These are phyloP conservation scores for Diglossa cyanea DNA, from an alignment of 2,797 vertebrate genomes.

Conservation along the genomic window DNA sequence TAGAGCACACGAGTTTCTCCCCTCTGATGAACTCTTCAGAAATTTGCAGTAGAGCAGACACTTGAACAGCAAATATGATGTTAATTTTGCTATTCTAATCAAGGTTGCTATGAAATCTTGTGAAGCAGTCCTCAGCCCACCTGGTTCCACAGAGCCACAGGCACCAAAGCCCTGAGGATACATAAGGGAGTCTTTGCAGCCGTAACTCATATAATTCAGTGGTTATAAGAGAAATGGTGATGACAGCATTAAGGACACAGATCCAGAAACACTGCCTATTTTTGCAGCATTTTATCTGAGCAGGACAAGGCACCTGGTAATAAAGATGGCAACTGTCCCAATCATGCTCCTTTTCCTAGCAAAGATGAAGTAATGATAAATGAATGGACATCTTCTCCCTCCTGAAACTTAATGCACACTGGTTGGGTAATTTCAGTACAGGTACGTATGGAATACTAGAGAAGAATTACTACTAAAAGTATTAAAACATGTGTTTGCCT, in stretches of 20 bases:
- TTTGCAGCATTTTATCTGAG: neutral
- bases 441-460: neutral
- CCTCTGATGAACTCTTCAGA: neutral
- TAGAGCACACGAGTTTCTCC: accelerated
- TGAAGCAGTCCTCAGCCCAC: neutral
- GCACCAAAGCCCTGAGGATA: neutral
- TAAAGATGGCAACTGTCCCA: neutral
- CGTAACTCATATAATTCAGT: neutral
- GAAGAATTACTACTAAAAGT: neutral
- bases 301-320: neutral
- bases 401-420: neutral
- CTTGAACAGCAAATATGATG: neutral
- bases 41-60: neutral
- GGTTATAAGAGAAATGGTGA: neutral
- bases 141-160: neutral
- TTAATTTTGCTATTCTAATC: neutral
- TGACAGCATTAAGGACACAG: neutral
- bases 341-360: neutral
- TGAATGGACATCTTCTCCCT: neutral
- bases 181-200: neutral
- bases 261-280: neutral
- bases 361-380: neutral
- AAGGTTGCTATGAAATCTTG: neutral
- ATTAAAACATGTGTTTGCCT: neutral
- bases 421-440: neutral